Conservation (phyloP, 2,113 vertebrate species). For the Sisor rabdophorus region DNA sequence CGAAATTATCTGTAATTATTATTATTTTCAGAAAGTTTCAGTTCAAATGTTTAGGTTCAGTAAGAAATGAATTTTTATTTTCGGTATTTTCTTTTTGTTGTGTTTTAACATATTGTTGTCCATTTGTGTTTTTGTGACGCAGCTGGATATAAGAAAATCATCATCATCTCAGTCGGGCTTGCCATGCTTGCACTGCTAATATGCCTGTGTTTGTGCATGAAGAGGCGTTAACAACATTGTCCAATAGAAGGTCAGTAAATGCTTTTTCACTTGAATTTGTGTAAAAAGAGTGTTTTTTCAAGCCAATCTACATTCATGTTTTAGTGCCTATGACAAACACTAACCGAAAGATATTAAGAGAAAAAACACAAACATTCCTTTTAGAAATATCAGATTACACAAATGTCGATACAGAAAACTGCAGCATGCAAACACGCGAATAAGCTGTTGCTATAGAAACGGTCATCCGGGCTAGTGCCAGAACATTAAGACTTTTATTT, state of each 20-base stretch:
- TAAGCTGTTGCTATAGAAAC: too few species aligned
- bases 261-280: not conserved
- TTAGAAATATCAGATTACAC: too few species aligned
- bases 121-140: conserved; percentile 39
- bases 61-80: not conserved
- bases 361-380: too few species aligned
- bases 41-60: not conserved
- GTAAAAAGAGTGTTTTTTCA: not conserved
- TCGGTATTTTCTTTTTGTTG: not conserved
- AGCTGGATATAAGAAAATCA: conserved; percentile 53
- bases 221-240: conserved; percentile 61
- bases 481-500: too few species aligned
- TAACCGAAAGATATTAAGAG: too few species aligned
- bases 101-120: not conserved
- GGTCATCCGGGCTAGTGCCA: too few species aligned
- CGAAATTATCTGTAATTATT: too few species aligned
- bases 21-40: not conserved
- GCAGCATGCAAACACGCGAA: too few species aligned
- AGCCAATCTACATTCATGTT: too few species aligned
- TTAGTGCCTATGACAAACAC: not conserved
- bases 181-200: conserved; percentile 59
- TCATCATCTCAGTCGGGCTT: conserved; percentile 61
- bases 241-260: conserved; percentile 58
- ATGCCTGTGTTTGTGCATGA: conserved; percentile 66
- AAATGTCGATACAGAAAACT: too few species aligned